Percentiles rank a stretch among this genome's conserved stretches.
Conservation (phyloP, 2,888 invertebrate species). For the Pollenia amentaria region DNA sequence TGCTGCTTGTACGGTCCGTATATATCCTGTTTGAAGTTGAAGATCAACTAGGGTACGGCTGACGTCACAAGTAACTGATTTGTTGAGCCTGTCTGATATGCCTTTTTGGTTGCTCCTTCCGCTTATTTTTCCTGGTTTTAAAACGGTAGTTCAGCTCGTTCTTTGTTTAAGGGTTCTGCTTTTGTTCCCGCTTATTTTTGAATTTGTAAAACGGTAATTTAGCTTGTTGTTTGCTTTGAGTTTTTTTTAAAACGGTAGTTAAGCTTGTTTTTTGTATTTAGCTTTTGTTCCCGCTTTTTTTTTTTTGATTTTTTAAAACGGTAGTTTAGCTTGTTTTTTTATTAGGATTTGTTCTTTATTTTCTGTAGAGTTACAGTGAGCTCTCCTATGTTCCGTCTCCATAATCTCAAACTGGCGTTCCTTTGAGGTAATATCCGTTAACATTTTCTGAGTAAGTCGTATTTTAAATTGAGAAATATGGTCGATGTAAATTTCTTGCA, state of each 20-base stretch:
- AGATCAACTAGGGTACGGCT: constrained; percentile 29
- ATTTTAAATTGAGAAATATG: constrained; percentile 23
- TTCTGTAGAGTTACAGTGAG: constrained; percentile 22
- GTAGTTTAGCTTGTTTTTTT: too few species aligned
- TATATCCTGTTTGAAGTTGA: not conserved
- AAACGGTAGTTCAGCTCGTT: constrained; percentile 33
- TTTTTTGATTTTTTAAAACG: too few species aligned
- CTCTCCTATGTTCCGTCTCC: not conserved
- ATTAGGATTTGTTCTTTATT: constrained; percentile 57
- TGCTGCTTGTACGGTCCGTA: not conserved
- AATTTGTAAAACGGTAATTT: too few species aligned
- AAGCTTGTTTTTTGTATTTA: too few species aligned
- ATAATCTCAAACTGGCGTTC: too few species aligned
- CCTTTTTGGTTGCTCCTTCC: constrained; percentile 22
- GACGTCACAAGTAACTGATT: constrained; percentile 43
- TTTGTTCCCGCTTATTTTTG: not conserved
- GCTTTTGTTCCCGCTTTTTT: too few species aligned
- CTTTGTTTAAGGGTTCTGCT: constrained; percentile 18
- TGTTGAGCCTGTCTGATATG: constrained; percentile 32
- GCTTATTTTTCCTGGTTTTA: constrained; percentile 26
- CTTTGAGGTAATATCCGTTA: not conserved
- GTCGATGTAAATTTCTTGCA: constrained; percentile 53
- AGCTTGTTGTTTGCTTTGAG: too few species aligned
- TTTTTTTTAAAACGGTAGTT: too few species aligned
- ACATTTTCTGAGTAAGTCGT: constrained; percentile 31